These are phyloP conservation scores for Ametastegia equiseti DNA, from an alignment of 2,888 invertebrate species.

Conservation along the genomic window DNA sequence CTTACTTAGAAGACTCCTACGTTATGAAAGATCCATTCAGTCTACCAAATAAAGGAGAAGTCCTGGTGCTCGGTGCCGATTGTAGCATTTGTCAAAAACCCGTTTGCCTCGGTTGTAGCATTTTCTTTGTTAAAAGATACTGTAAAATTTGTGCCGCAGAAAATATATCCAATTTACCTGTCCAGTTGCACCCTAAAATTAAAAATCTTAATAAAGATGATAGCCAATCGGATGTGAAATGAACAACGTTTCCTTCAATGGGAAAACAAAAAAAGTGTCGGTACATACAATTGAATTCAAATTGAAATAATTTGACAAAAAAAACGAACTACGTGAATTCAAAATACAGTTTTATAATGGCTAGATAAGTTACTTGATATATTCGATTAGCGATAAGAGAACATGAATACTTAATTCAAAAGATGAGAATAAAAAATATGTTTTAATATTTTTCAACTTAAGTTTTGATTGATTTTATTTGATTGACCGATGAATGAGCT, in stretches of 20 bases:
- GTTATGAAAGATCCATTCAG: slow-evolving; percentile 92
- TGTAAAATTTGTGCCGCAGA: slow-evolving; percentile 85
- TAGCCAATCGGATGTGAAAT: background rate
- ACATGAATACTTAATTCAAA: background rate
- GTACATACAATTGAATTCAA: background rate
- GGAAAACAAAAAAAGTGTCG: no score
- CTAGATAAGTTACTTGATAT: background rate
- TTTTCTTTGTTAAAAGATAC: slow-evolving; percentile 86
- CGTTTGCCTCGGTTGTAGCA: slow-evolving; percentile 89
- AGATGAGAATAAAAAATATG: background rate
- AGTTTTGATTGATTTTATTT: background rate
- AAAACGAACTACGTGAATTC: no score
- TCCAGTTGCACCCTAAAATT: slow-evolving; percentile 83
- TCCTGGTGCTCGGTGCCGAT: slow-evolving; percentile 86
- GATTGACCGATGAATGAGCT: no score
- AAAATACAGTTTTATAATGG: background rate
- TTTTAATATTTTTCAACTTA: background rate
- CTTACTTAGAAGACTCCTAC: slow-evolving; percentile 85
- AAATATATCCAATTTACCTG: slow-evolving; percentile 82
- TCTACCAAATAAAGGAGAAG: slow-evolving; percentile 85
- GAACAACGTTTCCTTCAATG: background rate
- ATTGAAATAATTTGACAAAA: background rate
- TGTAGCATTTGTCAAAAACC: slow-evolving; percentile 83
- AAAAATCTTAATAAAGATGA: slow-evolving; percentile 68
- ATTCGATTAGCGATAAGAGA: background rate